Percentiles rank a stretch among this genome's conserved stretches.
These are phyloP conservation scores for Rallus crepitans DNA, from an alignment of 2,797 vertebrate species.

Conservation along the genomic window DNA sequence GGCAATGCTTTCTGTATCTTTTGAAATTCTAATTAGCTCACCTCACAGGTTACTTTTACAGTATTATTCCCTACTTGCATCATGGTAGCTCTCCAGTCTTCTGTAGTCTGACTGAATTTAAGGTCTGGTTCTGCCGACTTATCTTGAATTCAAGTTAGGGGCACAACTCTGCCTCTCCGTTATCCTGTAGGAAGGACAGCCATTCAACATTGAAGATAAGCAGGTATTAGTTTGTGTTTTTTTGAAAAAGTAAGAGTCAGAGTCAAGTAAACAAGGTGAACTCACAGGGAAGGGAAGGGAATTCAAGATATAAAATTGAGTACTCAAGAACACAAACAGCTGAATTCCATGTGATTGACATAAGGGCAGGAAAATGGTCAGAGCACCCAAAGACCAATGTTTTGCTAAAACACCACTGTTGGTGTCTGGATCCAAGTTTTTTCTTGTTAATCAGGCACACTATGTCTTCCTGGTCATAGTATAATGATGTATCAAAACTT, in stretches of 20 bases:
- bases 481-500: not conserved
- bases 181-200: not conserved
- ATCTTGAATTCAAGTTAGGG: not conserved
- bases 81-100: not conserved
- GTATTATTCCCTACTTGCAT: not conserved
- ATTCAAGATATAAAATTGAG: not conserved
- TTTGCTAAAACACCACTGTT: not conserved
- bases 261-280: not conserved
- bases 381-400: not conserved
- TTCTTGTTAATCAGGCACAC: not conserved
- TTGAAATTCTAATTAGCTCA: not conserved
- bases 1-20: not conserved
- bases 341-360: not conserved
- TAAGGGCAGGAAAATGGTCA: not conserved
- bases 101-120: not conserved
- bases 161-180: not conserved
- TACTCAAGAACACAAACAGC: not conserved
- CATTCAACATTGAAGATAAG: not conserved
- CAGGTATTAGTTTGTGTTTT: not conserved
- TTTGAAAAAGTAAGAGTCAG: not conserved
- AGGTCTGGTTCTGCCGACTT: not conserved
- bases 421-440: not conserved
- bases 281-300: not conserved
- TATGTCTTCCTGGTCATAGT: not conserved
- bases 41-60: not conserved